A percentile compares a stretch with the other conserved stretches of the same genome.
Conservation (phyloP, 1,140 invertebrate genomes). For the Dermatophagoides farinae region DNA sequence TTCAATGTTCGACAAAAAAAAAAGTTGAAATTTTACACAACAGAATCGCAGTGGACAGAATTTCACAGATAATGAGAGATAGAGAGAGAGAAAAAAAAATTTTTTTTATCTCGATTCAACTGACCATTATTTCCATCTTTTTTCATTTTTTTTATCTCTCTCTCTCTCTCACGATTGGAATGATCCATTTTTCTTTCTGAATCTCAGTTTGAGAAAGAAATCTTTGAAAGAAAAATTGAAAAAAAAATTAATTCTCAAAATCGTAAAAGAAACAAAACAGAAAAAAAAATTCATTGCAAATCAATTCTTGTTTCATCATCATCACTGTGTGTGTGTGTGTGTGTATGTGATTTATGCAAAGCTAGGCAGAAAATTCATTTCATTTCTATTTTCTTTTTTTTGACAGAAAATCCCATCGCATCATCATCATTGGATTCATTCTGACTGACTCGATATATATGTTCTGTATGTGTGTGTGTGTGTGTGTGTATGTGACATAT, state of each 20-base stretch:
- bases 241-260: too few relatives aligned
- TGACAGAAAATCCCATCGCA: not conserved
- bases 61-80: too few relatives aligned
- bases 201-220: too few relatives aligned
- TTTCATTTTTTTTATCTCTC: not conserved
- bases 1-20: too few relatives aligned
- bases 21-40: not conserved
- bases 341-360: not conserved
- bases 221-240: too few relatives aligned
- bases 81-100: too few relatives aligned
- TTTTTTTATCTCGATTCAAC: not conserved
- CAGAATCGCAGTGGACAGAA: not conserved
- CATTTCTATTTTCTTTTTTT: not conserved
- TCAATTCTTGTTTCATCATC: not conserved
- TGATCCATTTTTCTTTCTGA: too few relatives aligned
- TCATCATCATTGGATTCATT: not conserved
- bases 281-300: not conserved
- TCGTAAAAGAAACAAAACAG: too few relatives aligned
- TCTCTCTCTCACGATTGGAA: slow-evolving; percentile 7
- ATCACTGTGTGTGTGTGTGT: too few relatives aligned
- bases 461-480: too few relatives aligned
- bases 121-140: not conserved
- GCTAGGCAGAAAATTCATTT: not conserved
- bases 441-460: too few relatives aligned
- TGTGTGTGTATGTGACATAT: too few relatives aligned